Evolutionary conservation across 2,797 vertebrate species (phyloP), one percentile per base, ranked within the genome.

Genomic region (Paedocypris micromegethes): DNA sequence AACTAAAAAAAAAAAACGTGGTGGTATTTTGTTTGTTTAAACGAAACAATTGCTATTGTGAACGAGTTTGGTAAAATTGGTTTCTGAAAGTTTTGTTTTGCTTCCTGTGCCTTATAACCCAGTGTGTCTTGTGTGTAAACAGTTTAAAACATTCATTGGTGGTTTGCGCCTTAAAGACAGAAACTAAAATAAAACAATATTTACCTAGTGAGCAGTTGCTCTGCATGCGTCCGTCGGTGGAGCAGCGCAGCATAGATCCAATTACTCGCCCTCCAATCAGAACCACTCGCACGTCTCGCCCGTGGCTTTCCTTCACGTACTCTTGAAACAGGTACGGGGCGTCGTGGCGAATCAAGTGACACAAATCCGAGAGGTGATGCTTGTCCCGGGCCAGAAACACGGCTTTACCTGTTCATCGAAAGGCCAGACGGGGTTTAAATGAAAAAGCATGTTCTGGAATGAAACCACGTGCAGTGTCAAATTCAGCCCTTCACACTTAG

Each of bases 321-420:
- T 94, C 92, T 85, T 95, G 93, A 81, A 95, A 95, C 69, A 95
- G 85, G 88, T 94, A 95, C 60, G 93, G 93, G 9, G 93, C 91
- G 0, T 94, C 93, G 1, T 94, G 93, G 66, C 93, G 92, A 77
- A 95, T 91, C 82, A 95, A 78, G 77, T 95, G 93, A 79, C 92
- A 93, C 81, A 95, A 87, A 81, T 94, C 93, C 2, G 92, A 86
- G 73, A 95, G 88, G 80, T 94, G 93, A 77, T 92, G 93, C 73
- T 95, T 94, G 79, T 95, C 93, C 77, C 92, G 86, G 49, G 93
- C 93, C 77, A 95, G 86, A 84, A 94, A 94, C 74, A 95, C 93
- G 2, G 92, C 93, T 85, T 94, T 95, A 55, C 93, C 93, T 95
- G 80, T 61, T 54, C 70, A 60, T 43, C 0, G 50, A 70, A 56